phyloP scores from a whole-genome alignment of 2,888 invertebrate genomes.

The Plagiodera versicolora region DNA sequence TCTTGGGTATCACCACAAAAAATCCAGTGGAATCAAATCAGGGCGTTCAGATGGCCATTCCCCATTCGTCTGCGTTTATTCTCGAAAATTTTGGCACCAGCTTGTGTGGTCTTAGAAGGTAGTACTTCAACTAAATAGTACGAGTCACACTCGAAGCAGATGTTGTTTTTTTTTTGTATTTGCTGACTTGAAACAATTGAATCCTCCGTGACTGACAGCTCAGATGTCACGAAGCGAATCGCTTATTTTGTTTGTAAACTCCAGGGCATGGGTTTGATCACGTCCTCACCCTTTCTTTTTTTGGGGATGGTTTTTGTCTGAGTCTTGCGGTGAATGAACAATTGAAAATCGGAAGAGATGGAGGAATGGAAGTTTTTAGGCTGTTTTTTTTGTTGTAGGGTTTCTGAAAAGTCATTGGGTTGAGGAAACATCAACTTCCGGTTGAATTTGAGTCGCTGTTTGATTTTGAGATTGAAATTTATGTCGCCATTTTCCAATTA shows the following conservation, averaged over 20 bases:
- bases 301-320: constrained; percentile 22
- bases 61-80: no score
- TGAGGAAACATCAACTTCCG: no score
- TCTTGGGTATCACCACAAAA: no score
- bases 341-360: neutral
- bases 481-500: no score
- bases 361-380: no score
- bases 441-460: no score
- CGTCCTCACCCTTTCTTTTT: constrained; percentile 27
- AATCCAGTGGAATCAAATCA: no score
- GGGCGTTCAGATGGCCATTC: no score
- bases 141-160: constrained; percentile 52
- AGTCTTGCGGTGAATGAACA: neutral
- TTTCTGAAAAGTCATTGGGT: no score
- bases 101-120: neutral
- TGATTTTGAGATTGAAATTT: no score
- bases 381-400: no score
- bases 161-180: constrained; percentile 45
- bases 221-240: constrained; percentile 28
- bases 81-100: neutral
- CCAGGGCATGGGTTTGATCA: constrained; percentile 36
- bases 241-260: constrained; percentile 36
- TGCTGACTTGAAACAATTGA: constrained; percentile 46
- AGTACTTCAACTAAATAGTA: constrained; percentile 38
- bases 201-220: constrained; percentile 23